phyloP scores from a whole-genome alignment of 2,797 vertebrate species.

The Pogonophryne albipinna region DNA sequence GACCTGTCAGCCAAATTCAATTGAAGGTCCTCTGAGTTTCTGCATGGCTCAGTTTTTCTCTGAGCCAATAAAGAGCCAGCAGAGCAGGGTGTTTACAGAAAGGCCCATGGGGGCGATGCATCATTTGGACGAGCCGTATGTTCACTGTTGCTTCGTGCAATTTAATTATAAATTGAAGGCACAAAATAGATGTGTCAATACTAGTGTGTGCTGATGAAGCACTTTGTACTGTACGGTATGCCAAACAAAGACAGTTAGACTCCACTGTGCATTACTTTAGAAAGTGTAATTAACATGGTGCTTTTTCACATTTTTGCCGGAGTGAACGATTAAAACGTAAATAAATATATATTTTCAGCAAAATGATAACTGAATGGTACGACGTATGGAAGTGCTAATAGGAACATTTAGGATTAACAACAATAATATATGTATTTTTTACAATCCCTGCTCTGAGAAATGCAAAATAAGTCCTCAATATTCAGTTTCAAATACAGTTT shows the following conservation, averaged over 20 bases:
- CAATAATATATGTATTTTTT: neutral
- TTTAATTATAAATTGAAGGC: neutral
- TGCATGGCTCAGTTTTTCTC: constrained; percentile 5
- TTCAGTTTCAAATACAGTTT: neutral
- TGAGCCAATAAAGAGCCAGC: constrained; percentile 16
- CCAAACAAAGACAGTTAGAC: no score
- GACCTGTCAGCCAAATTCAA: constrained; percentile 21
- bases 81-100: constrained; percentile 2
- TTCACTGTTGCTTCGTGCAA: neutral
- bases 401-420: neutral
- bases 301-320: neutral
- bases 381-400: neutral
- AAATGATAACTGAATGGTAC: neutral
- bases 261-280: no score
- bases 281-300: no score
- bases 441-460: neutral
- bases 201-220: no score
- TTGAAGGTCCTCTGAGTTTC: constrained; percentile 7
- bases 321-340: neutral
- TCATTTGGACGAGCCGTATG: neutral
- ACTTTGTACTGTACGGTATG: no score
- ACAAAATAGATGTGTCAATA: neutral
- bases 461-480: neutral
- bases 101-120: neutral
- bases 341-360: neutral